A percentile compares a stretch with the other conserved stretches of the same genome.
Evolutionary conservation across 2,888 invertebrate species (phyloP).

Genomic region (Amphiduros pacificus): DNA sequence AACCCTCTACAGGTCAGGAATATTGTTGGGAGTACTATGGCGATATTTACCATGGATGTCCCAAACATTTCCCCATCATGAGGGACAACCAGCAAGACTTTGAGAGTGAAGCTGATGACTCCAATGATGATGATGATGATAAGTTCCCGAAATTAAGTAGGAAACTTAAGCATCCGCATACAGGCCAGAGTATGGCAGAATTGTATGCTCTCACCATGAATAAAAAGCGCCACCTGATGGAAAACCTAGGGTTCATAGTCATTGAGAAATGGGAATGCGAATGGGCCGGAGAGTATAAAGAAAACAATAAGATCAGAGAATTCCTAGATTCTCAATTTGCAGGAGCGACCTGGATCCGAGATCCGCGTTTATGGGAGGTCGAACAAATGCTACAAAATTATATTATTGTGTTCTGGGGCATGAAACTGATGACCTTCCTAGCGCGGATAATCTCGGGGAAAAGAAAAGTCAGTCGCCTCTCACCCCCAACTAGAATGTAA

Average conservation of each 20-base stretch:
- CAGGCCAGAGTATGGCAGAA: not conserved
- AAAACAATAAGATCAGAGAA: not conserved
- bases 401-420: constrained; percentile 18
- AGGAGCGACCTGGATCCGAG: constrained; percentile 2
- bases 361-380: constrained; percentile 1
- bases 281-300: not conserved
- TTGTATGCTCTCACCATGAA: not conserved
- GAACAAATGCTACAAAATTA: constrained; percentile 1
- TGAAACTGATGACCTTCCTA: not conserved
- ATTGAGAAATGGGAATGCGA: constrained; percentile 4
- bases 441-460: too few species aligned
- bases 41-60: too few species aligned
- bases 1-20: too few species aligned
- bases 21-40: too few species aligned
- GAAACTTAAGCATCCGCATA: not conserved
- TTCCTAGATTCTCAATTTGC: not conserved
- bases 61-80: too few species aligned
- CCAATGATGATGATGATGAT: too few species aligned
- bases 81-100: too few species aligned
- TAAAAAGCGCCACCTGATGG: not conserved
- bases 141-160: too few species aligned
- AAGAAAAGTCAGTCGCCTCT: too few species aligned
- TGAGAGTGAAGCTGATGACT: too few species aligned
- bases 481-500: constrained; percentile 20
- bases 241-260: not conserved